These are phyloP conservation scores for Aphidoletes aphidimyza DNA, from an alignment of 2,888 invertebrate species.

Conservation along the genomic window DNA sequence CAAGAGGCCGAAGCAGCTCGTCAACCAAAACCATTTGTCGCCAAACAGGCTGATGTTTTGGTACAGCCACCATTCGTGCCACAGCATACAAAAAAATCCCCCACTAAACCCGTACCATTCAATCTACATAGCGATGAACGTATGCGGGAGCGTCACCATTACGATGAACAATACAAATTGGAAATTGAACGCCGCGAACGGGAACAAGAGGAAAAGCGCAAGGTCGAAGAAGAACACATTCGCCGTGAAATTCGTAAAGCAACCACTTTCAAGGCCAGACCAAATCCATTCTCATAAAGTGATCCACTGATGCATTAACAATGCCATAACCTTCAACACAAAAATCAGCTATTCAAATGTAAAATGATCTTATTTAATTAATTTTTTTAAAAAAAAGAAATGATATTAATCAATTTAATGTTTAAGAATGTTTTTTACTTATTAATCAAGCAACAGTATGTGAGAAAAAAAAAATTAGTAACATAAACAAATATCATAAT, in stretches of 20 bases:
- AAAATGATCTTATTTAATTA: background rate
- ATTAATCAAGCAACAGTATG: slow-evolving; percentile 6
- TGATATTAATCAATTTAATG: background rate
- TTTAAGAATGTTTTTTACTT: background rate
- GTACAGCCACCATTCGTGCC: background rate
- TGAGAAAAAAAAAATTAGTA: background rate
- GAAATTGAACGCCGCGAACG: background rate
- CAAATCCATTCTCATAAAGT: slow-evolving; percentile 44
- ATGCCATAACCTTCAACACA: background rate
- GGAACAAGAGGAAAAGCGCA: background rate
- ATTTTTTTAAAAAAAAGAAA: too few relatives aligned
- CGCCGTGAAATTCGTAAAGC: background rate
- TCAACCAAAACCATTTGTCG: slow-evolving; percentile 23
- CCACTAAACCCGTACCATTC: background rate
- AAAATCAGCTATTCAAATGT: slow-evolving; percentile 14
- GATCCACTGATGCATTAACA: too few relatives aligned
- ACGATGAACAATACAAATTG: background rate
- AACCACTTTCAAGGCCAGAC: slow-evolving; percentile 36
- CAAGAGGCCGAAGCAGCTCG: background rate
- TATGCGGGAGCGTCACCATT: background rate
- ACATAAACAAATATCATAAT: background rate
- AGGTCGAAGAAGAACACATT: background rate
- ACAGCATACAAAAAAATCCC: background rate
- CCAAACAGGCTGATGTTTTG: slow-evolving; percentile 3
- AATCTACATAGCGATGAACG: slow-evolving; percentile 4